These are phyloP conservation scores for Lutjanus campechanus DNA, from an alignment of 2,797 vertebrate species.

Conservation along the genomic window DNA sequence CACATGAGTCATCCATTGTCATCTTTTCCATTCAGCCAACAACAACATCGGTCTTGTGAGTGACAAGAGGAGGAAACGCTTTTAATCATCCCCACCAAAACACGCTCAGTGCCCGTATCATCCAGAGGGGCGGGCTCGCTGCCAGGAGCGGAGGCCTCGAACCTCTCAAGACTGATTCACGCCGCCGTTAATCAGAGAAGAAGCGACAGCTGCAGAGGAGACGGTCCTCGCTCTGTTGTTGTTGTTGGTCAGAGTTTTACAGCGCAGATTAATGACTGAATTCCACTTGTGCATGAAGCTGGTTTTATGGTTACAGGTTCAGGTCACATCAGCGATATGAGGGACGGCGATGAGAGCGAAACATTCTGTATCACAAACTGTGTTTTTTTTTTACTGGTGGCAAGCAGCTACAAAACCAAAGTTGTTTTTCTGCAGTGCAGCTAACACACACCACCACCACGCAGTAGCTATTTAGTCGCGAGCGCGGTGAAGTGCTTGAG, in stretches of 20 bases:
- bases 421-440: too few relatives aligned
- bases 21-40: constrained; percentile 14
- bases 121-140: background rate
- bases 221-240: background rate
- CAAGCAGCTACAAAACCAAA: too few relatives aligned
- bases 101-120: constrained; percentile 9
- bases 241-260: constrained; percentile 6
- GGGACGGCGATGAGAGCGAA: background rate
- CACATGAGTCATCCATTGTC: constrained; percentile 21
- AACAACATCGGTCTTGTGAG: background rate
- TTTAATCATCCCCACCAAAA: constrained; percentile 35
- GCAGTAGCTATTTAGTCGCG: background rate
- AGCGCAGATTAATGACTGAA: background rate
- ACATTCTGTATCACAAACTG: too few relatives aligned
- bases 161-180: constrained; percentile 27
- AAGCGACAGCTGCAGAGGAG: background rate
- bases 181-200: constrained; percentile 9
- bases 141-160: background rate
- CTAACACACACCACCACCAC: background rate
- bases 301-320: background rate
- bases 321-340: background rate
- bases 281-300: background rate
- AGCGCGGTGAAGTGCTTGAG: background rate
- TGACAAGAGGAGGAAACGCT: constrained; percentile 10
- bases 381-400: too few relatives aligned